Percentiles rank a stretch among this genome's conserved stretches.
phyloP scores from a whole-genome alignment of 1,140 invertebrate species.

The Trichonephila clavipes region DNA sequence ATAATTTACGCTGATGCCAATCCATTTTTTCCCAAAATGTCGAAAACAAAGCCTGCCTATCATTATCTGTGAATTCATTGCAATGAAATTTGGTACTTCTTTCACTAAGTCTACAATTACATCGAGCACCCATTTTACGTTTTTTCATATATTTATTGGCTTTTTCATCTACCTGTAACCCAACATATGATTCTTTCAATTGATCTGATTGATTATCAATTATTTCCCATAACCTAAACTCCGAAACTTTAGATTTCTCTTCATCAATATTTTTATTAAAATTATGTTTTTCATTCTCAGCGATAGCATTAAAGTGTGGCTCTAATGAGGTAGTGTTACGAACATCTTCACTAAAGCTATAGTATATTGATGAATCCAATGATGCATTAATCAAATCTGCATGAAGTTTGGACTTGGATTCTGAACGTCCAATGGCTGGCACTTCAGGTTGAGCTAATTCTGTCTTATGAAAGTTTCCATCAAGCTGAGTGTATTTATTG shows the following conservation, averaged over 20 bases:
- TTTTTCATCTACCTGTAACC: neutral
- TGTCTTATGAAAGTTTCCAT: neutral
- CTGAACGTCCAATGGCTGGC: neutral
- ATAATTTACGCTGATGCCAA: conserved; percentile 23
- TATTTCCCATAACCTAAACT: neutral
- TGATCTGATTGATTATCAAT: neutral
- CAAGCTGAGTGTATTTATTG: neutral
- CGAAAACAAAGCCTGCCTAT: neutral
- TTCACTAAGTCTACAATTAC: conserved; percentile 31
- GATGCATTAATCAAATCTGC: neutral
- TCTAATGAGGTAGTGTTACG: neutral
- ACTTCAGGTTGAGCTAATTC: neutral
- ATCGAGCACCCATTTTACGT: conserved; percentile 33
- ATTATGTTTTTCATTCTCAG: neutral
- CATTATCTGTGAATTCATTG: conserved; percentile 29
- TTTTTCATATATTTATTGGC: conserved; percentile 12
- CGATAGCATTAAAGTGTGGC: neutral
- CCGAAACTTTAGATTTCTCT: neutral
- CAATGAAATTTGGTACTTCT: conserved; percentile 38
- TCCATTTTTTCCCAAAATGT: conserved; percentile 19
- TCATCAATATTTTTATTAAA: neutral
- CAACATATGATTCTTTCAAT: neutral
- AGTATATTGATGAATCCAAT: neutral
- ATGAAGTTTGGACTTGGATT: neutral
- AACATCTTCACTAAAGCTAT: neutral